Percentiles rank a stretch among this genome's conserved stretches.
These are phyloP conservation scores for Pyrrhia umbra DNA, from an alignment of 2,888 invertebrate species.

Conservation along the genomic window DNA sequence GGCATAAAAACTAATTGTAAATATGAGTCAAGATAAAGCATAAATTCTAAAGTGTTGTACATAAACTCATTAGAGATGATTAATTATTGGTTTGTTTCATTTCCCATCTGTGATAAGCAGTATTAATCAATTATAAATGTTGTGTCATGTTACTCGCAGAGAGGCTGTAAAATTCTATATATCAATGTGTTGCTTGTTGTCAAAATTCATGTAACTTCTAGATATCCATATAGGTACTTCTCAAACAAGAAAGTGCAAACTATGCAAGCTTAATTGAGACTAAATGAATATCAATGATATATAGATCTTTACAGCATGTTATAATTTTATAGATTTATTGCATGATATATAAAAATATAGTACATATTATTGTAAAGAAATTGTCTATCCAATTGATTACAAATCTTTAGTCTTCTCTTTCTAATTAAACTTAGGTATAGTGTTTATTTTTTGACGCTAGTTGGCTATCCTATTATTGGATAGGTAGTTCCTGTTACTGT, in stretches of 20 bases:
- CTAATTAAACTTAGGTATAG: conserved; percentile 36
- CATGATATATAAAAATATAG: conserved; percentile 38
- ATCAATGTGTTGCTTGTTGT: no score
- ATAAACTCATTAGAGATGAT: conserved; percentile 77
- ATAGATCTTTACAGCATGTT: conserved; percentile 33
- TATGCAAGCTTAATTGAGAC: background rate
- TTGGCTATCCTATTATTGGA: conserved; percentile 43
- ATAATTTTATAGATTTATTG: conserved; percentile 38
- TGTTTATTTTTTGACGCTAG: conserved; percentile 51
- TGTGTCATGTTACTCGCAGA: conserved; percentile 57
- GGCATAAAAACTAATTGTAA: conserved; percentile 73
- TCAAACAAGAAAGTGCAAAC: background rate
- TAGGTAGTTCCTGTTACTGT: conserved; percentile 38
- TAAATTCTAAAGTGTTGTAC: conserved; percentile 88
- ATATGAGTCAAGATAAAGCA: conserved; percentile 84
- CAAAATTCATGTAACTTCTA: background rate
- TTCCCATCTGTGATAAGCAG: conserved; percentile 82
- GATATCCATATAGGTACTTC: background rate
- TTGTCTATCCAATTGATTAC: conserved; percentile 25
- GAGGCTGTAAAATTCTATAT: conserved; percentile 41
- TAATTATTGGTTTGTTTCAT: conserved; percentile 70
- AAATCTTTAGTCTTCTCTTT: conserved; percentile 43
- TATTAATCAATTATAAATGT: conserved; percentile 71
- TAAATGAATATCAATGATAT: conserved; percentile 4
- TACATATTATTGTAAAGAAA: conserved; percentile 26